Percentiles rank a stretch among this genome's conserved stretches.
These are phyloP conservation scores for Nasonia giraulti DNA, from an alignment of 1,140 invertebrate species.

Conservation along the genomic window DNA sequence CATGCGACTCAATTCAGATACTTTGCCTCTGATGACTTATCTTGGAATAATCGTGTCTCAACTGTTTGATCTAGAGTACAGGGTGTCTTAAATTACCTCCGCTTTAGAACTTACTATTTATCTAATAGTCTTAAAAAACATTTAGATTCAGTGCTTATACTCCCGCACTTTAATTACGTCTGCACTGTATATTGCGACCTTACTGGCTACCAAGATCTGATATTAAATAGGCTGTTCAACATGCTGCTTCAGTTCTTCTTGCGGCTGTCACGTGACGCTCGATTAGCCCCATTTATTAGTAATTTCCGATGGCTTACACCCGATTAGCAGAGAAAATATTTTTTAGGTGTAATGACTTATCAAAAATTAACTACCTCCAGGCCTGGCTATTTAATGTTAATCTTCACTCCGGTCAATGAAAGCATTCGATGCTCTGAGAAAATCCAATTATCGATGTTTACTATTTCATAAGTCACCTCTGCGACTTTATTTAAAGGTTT, in stretches of 20 bases:
- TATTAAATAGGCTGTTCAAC: not conserved
- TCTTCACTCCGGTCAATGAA: not conserved
- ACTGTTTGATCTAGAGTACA: not conserved
- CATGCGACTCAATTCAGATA: not conserved
- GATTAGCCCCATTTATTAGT: not conserved
- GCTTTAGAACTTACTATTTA: not conserved
- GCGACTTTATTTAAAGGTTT: not conserved
- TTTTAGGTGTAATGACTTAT: not conserved
- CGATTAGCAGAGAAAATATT: not conserved
- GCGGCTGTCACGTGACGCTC: not conserved
- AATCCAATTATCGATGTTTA: not conserved
- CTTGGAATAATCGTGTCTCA: not conserved
- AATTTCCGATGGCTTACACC: not conserved
- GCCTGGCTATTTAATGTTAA: not conserved
- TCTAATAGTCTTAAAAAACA: not conserved
- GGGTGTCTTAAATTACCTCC: not conserved
- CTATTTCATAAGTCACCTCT: not conserved
- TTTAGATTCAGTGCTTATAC: not conserved
- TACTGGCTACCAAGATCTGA: not conserved
- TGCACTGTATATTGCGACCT: not conserved
- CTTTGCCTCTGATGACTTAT: not conserved
- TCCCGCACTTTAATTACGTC: not conserved
- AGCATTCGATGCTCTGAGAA: too few relatives aligned
- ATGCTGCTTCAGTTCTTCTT: not conserved
- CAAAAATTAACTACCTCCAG: not conserved